Conservation (phyloP, 2,113 vertebrate species). For the Carollia perspicillata region DNA sequence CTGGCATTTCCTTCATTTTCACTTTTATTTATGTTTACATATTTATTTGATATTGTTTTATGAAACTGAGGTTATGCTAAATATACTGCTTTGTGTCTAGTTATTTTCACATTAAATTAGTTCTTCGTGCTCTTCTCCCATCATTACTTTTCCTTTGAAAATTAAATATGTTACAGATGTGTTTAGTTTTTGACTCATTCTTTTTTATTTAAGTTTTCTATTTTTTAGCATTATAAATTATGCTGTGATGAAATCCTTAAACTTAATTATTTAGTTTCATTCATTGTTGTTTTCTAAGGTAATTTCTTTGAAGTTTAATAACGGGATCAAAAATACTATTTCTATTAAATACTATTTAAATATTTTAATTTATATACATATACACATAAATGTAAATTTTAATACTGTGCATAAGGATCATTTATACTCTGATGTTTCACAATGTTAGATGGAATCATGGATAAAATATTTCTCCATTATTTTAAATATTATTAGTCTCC, state of each 20-base stretch:
- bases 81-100: background rate
- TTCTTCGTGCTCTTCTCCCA: background rate
- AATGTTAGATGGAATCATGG: background rate
- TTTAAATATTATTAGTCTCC: slow-evolving; percentile 43
- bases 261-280: background rate
- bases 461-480: slow-evolving; percentile 31
- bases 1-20: background rate
- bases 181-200: slow-evolving; percentile 13
- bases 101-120: slow-evolving; percentile 31
- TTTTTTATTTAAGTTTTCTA: background rate
- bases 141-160: background rate
- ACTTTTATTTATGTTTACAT: background rate
- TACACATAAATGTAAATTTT: background rate
- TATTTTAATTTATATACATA: background rate
- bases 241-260: background rate
- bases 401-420: background rate
- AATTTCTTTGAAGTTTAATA: slow-evolving; percentile 5
- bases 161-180: background rate
- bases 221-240: background rate
- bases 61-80: background rate
- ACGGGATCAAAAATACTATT: slow-evolving; percentile 11
- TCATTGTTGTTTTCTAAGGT: background rate
- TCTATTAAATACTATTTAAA: background rate
- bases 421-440: background rate
- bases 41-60: background rate